Conservation (phyloP, 2,888 invertebrate species). For the Melanophora roralis region DNA sequence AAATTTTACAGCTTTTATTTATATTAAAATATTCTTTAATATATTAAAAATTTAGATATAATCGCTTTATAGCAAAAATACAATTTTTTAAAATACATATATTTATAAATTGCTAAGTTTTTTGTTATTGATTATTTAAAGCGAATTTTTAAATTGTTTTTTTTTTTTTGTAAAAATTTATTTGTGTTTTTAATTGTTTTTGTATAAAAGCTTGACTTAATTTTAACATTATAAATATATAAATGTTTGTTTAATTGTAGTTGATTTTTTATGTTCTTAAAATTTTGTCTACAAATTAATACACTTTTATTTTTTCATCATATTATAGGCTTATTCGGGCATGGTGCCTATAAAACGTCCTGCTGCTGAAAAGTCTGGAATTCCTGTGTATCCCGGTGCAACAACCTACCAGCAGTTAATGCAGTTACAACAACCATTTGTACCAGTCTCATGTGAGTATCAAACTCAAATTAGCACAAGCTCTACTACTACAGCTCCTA, state of each 20-base stretch:
- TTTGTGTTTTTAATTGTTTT: background rate
- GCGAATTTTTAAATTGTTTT: background rate
- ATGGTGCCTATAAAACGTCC: slow-evolving; percentile 98
- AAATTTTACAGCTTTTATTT: too few relatives aligned
- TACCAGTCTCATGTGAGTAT: slow-evolving; percentile 99
- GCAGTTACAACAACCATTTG: slow-evolving; percentile 95
- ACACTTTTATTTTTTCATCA: background rate
- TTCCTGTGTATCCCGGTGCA: slow-evolving; percentile 95
- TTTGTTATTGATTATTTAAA: too few relatives aligned
- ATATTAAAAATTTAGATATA: too few relatives aligned
- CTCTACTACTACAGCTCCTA: slow-evolving; percentile 65
- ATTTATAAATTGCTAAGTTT: too few relatives aligned
- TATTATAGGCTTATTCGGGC: slow-evolving; percentile 90
- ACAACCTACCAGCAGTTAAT: slow-evolving; percentile 96
- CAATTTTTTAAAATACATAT: too few relatives aligned
- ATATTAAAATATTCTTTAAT: too few relatives aligned
- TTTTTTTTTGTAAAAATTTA: background rate
- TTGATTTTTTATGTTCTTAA: background rate
- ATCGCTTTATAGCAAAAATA: too few relatives aligned
- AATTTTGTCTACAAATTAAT: background rate
- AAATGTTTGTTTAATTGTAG: too few relatives aligned
- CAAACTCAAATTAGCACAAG: slow-evolving; percentile 67
- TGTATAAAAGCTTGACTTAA: slow-evolving; percentile 55
- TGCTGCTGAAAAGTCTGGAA: slow-evolving; percentile 96
- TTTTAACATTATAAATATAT: background rate